Evolutionary conservation across 2,113 vertebrate species (phyloP), one percentile per base, ranked within the genome.

Genomic region (Engystomops pustulosus): DNA sequence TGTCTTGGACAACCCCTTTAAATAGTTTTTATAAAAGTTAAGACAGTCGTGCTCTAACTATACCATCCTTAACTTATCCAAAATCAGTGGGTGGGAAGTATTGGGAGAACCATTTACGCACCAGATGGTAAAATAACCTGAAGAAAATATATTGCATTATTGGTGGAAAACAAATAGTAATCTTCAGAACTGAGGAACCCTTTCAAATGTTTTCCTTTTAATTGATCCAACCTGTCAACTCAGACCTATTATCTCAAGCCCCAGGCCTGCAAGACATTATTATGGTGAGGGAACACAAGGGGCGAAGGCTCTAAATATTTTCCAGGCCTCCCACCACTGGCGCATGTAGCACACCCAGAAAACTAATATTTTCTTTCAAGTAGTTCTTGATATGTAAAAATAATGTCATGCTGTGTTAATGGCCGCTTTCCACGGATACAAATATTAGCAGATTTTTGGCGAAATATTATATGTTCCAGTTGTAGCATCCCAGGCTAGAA

Each of bases 391-490:
- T 30, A 7, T 20, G 8, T 34, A 20, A 27, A 7, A 27, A 32
- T 36, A 25, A 25, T 27, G 23, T 81, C 80, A 55, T 18, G 23
- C 80, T 81, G 80, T 30, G 34, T 41, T 0, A 81, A 36, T 18
- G 68, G 68, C 27, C 14, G 20, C 34, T 55, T 51, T 71, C 68
- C 68, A 71, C 6, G 23, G 38, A 58, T 18, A 53, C 38, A 81
- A 81, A 81, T 58, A 81, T 71, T 58, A 11, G 78, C 55, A 4
- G 38, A 30, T 27, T 71, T 12, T 51, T 75, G 18, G 4, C 5
- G 25, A 53, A 75, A 75, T 75, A 53, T 75, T 75, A 53, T 32
- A 41, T 41, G 25, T 75, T 75, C 72, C 9, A 20, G 14, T 75
- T 2, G 25, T 75, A 0, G 47, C 72, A 36, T 36, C 49, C 32